These are phyloP conservation scores for Pollenia griseotomentosa DNA, from an alignment of 2,888 invertebrate genomes.

Conservation along the genomic window DNA sequence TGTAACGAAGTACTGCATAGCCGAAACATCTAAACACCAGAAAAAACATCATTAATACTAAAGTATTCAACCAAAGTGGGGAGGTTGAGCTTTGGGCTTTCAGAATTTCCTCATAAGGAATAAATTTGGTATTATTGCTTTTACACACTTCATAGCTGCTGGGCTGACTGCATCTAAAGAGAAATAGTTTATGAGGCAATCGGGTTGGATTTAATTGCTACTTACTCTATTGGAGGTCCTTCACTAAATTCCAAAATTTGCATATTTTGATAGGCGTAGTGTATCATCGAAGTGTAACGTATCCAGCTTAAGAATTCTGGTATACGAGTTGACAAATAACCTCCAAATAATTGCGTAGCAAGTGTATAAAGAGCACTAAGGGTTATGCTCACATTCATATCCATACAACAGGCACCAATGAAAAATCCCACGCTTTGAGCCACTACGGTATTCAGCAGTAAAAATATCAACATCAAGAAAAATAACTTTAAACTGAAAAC, in stretches of 20 bases:
- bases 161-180: constrained; percentile 87
- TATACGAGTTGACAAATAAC: constrained; percentile 90
- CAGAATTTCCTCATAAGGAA: constrained; percentile 88
- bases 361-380: constrained; percentile 91
- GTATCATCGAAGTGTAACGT: constrained; percentile 90
- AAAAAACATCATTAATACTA: constrained; percentile 89
- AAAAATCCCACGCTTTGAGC: constrained; percentile 92
- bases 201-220: constrained; percentile 58
- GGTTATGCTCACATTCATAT: constrained; percentile 91
- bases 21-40: constrained; percentile 89
- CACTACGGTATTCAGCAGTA: constrained; percentile 89
- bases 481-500: constrained; percentile 86
- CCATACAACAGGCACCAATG: constrained; percentile 91
- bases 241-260: constrained; percentile 91
- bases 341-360: constrained; percentile 90
- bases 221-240: constrained; percentile 89
- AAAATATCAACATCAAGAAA: constrained; percentile 88
- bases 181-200: constrained; percentile 65
- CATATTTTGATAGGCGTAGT: constrained; percentile 93
- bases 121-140: constrained; percentile 85
- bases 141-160: constrained; percentile 88
- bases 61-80: constrained; percentile 90
- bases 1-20: constrained; percentile 89
- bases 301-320: constrained; percentile 90
- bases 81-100: constrained; percentile 87